Evolutionary conservation across 1,140 invertebrate species (phyloP), one percentile per base, ranked within the genome.

Genomic region (Leguminivora glycinivorella): DNA sequence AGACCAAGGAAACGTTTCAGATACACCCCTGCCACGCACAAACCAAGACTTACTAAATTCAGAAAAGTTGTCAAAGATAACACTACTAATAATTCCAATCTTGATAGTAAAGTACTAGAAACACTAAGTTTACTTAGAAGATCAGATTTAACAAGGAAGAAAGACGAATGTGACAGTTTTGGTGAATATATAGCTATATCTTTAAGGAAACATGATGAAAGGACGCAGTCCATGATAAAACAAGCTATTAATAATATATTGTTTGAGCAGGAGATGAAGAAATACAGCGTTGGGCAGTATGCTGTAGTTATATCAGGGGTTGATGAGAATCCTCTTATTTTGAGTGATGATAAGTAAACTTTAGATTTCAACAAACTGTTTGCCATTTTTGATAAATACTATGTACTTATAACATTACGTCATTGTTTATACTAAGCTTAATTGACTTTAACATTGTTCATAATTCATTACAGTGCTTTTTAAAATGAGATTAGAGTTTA

Each of bases 201-300:
- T 0, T 70, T 91, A 22, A 81, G 89, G 22, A 90, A 89, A 72
- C 88, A 90, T 47, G 88, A 90, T 58, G 85, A 90, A n/a, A 77
- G 85, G 12, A 90, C 89, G 1, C 79, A 83, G 22, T 81, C 81
- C 0, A 91, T 89, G 87, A 90, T 91, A n/a, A 90, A 91, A 47
- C 89, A 90, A 56, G 89, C 89, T 0, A 91, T 91, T n/a, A 90
- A 90, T 56, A 91, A 91, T 69, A 90, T 91, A 17, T 43, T 91
- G 10, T 91, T 90, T 66, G 88, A 91, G 56, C 86, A 88, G 56
- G 89, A 90, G 69, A 89, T 91, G 88, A 89, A 89, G 69, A 89
- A 85, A 29, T 91, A 88, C 43, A 88, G 75, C 25, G 67, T 69
- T 3, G 71, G 70, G 7, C 80, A 82, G 24, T 87, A 83, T 34